Evolutionary conservation across 2,113 vertebrate species (phyloP).

Genomic region (Halcyon senegalensis): DNA sequence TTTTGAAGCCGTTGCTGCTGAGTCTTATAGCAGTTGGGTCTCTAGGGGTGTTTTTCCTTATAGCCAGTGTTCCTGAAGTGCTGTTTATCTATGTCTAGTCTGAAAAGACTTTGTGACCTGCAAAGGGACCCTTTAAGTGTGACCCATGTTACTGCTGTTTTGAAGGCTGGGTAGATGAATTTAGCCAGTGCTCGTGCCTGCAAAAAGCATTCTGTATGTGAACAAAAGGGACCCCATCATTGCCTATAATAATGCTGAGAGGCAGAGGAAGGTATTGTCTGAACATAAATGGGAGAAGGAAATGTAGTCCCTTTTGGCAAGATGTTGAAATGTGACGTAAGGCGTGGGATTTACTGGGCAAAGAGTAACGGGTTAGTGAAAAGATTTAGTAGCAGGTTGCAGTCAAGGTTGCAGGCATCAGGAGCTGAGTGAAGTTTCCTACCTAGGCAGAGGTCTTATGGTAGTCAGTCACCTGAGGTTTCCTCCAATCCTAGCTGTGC

Average conservation of each 20-base stretch:
- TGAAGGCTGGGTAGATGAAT: not conserved
- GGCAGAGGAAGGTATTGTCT: not conserved
- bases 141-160: not conserved
- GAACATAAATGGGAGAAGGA: not conserved
- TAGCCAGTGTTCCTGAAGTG: not conserved
- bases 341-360: not conserved
- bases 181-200: not conserved
- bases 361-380: not conserved
- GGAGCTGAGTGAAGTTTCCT: not conserved
- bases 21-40: not conserved
- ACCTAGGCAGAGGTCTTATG: not conserved
- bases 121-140: not conserved
- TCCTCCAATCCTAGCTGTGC: not conserved
- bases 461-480: not conserved
- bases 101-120: not conserved
- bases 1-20: not conserved
- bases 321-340: not conserved
- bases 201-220: not conserved
- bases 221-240: not conserved
- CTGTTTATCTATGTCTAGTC: not conserved
- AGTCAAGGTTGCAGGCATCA: not conserved
- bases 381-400: not conserved
- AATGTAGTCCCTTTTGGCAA: not conserved
- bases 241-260: not conserved
- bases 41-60: not conserved